phyloP scores from a whole-genome alignment of 2,888 invertebrate genomes.

The Pseudococcus longispinus region DNA sequence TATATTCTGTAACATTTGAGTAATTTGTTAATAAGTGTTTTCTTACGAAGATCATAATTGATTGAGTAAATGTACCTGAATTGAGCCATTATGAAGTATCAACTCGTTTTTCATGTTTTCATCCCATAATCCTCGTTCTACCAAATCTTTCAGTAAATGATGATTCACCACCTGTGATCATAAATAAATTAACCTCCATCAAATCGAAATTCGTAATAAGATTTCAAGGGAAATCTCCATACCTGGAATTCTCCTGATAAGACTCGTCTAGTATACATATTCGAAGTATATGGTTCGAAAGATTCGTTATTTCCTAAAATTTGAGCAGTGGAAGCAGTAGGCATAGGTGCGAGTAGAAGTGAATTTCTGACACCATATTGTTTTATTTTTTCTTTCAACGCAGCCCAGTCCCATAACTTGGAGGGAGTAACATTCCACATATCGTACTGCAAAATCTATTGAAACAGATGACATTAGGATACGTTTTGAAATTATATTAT shows the following conservation, averaged over 20 bases:
- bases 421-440: slow-evolving; percentile 95
- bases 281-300: slow-evolving; percentile 97
- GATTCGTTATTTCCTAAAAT: slow-evolving; percentile 99
- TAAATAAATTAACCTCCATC: slow-evolving; percentile 46
- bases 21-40: background rate
- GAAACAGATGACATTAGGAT: background rate
- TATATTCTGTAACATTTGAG: slow-evolving; percentile 70
- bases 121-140: slow-evolving; percentile 89
- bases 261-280: slow-evolving; percentile 89
- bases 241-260: slow-evolving; percentile 90
- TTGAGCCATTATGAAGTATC: slow-evolving; percentile 89
- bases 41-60: background rate
- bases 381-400: slow-evolving; percentile 82
- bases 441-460: slow-evolving; percentile 88
- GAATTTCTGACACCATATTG: slow-evolving; percentile 93
- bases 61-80: slow-evolving; percentile 67
- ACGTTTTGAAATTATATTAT: background rate
- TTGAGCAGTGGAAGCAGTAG: slow-evolving; percentile 98
- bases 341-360: slow-evolving; percentile 94
- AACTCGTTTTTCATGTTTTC: slow-evolving; percentile 95
- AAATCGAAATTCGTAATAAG: background rate
- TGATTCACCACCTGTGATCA: slow-evolving; percentile 84
- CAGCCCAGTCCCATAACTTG: slow-evolving; percentile 87
- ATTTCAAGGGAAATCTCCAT: slow-evolving; percentile 61
- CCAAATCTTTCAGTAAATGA: slow-evolving; percentile 90